A percentile compares a stretch with the other conserved stretches of the same genome.
Evolutionary conservation across 1,140 invertebrate genomes (phyloP).

Genomic region (Dreissena polymorpha): DNA sequence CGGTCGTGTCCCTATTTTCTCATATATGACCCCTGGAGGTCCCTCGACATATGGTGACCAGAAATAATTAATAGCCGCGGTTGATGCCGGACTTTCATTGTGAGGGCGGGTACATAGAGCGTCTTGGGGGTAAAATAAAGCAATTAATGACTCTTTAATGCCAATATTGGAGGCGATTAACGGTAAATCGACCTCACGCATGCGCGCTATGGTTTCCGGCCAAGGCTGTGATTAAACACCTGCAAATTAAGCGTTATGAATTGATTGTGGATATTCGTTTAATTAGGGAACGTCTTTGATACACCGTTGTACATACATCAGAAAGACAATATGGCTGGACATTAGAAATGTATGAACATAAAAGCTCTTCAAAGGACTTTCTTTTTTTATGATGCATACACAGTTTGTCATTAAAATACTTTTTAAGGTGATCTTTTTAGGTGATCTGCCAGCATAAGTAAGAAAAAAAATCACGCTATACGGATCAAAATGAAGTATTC

Average conservation of each 20-base stretch:
- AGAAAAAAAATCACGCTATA: no score
- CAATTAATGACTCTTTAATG: conserved; percentile 50
- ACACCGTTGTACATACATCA: not conserved
- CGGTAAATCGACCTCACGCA: conserved; percentile 50
- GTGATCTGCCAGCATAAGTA: no score
- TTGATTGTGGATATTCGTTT: not conserved
- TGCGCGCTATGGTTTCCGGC: conserved; percentile 39
- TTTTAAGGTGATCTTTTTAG: no score
- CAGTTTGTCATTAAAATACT: no score
- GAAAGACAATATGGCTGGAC: not conserved
- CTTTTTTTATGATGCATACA: no score
- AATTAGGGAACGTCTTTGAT: not conserved
- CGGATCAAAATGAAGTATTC: no score
- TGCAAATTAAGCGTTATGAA: conserved; percentile 1
- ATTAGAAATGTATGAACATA: not conserved
- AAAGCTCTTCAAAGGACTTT: no score
- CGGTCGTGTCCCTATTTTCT: no score
- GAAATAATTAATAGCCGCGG: conserved; percentile 36
- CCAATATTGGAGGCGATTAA: conserved; percentile 48
- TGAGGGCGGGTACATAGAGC: conserved; percentile 12
- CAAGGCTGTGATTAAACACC: conserved; percentile 38
- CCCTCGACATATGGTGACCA: conserved; percentile 26
- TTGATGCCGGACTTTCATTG: conserved; percentile 7
- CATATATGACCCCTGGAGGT: no score
- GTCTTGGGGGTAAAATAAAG: conserved; percentile 43